Percentiles rank a stretch among this genome's conserved stretches.
phyloP scores from a whole-genome alignment of 2,797 vertebrate species.

The Lepidocolaptes lacrymiger region DNA sequence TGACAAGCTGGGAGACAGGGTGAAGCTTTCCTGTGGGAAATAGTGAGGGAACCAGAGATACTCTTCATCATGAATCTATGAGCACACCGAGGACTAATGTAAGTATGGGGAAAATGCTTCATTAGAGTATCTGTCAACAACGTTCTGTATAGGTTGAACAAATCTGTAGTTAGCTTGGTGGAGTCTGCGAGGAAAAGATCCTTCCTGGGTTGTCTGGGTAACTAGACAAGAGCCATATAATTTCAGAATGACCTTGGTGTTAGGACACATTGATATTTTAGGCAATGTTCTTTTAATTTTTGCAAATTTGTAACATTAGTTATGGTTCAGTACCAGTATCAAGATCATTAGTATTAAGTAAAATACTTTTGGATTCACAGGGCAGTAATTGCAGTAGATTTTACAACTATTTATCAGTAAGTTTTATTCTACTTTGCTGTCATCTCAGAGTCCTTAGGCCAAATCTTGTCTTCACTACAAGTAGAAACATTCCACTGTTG shows the following conservation, averaged over 20 bases:
- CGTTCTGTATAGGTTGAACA: not conserved
- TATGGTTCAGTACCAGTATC: constrained; percentile 84
- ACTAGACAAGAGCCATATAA: constrained; percentile 68
- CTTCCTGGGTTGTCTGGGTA: constrained; percentile 71
- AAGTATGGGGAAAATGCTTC: not conserved
- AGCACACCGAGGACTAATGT: not conserved
- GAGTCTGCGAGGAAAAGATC: constrained; percentile 37
- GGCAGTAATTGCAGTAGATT: constrained; percentile 76
- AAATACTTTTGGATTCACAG: constrained; percentile 79
- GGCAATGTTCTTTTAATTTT: constrained; percentile 82
- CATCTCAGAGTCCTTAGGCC: constrained; percentile 16
- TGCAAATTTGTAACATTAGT: constrained; percentile 85
- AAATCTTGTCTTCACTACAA: not conserved
- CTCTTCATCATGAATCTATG: not conserved
- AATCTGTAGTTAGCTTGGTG: constrained; percentile 1
- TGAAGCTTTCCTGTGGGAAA: not conserved
- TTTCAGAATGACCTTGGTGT: constrained; percentile 81
- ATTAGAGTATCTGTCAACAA: not conserved
- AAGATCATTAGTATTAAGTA: constrained; percentile 81
- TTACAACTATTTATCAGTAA: constrained; percentile 72
- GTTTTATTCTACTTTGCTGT: constrained; percentile 64
- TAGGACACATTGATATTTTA: constrained; percentile 80
- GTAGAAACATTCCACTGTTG: not conserved
- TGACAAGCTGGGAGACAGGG: not conserved
- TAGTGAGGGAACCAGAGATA: not conserved